These are phyloP conservation scores for Liodrosophila aerea DNA, from an alignment of 2,888 invertebrate genomes.

Conservation along the genomic window DNA sequence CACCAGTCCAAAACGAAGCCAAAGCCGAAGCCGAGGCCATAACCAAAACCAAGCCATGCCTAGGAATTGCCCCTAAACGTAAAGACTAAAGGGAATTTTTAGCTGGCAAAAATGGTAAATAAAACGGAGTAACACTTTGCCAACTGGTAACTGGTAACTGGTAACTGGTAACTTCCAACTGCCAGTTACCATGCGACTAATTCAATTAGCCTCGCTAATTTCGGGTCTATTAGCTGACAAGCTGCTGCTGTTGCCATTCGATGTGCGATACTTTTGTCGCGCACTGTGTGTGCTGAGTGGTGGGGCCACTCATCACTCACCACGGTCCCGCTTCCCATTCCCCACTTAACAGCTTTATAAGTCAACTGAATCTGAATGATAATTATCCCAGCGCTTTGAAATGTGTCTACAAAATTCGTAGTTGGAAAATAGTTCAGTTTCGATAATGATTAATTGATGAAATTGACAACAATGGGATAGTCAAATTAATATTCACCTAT, in stretches of 20 bases:
- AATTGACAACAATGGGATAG: too few relatives aligned
- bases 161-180: conserved; percentile 11
- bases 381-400: too few relatives aligned
- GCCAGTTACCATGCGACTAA: conserved; percentile 53
- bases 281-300: conserved; percentile 31
- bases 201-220: conserved; percentile 67
- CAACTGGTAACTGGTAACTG: background rate
- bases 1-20: background rate
- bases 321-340: too few relatives aligned
- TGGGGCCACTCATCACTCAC: conserved; percentile 38
- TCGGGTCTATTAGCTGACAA: conserved; percentile 64
- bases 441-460: too few relatives aligned
- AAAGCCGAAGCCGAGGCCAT: background rate
- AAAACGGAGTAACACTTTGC: background rate
- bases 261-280: conserved; percentile 29
- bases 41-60: background rate
- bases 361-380: too few relatives aligned
- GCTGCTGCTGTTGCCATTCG: conserved; percentile 28
- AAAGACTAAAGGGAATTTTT: too few relatives aligned
- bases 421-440: too few relatives aligned
- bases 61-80: too few relatives aligned
- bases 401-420: too few relatives aligned
- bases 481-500: too few relatives aligned
- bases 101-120: too few relatives aligned
- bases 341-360: background rate